Conservation (phyloP, 2,113 vertebrate species). For the Catagonus wagneri region DNA sequence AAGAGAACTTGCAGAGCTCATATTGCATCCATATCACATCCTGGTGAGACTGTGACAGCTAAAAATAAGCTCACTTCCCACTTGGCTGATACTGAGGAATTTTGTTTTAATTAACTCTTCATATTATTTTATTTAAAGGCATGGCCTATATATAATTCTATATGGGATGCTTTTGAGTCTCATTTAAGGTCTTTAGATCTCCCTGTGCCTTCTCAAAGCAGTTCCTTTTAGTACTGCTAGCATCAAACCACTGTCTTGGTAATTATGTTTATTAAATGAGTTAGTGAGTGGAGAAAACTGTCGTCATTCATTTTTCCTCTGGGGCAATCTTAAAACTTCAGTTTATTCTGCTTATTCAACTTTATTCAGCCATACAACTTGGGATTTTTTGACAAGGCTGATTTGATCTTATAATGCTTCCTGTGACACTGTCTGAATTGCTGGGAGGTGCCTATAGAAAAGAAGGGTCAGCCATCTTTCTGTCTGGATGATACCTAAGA, state of each 20-base stretch:
- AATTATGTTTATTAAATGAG: constrained; percentile 74
- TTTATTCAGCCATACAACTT: constrained; percentile 26
- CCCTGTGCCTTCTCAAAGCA: constrained; percentile 51
- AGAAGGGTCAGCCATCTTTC: not conserved
- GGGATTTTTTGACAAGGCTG: not conserved
- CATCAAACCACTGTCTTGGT: not conserved
- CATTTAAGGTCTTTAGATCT: constrained; percentile 38
- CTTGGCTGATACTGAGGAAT: not conserved
- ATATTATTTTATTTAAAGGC: constrained; percentile 64
- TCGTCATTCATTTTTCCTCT: constrained; percentile 12
- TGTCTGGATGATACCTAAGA: constrained; percentile 47
- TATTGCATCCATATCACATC: not conserved
- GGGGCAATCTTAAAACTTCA: not conserved
- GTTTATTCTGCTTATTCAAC: constrained; percentile 58
- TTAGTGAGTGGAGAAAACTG: constrained; percentile 40
- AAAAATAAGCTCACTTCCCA: constrained; percentile 45
- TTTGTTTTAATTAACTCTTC: constrained; percentile 33
- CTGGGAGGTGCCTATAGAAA: not conserved
- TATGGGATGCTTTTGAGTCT: constrained; percentile 13
- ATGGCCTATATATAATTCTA: constrained; percentile 9
- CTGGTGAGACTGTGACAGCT: not conserved
- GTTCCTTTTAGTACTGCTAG: constrained; percentile 52
- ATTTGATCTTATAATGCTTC: constrained; percentile 27
- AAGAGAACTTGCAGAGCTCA: not conserved
- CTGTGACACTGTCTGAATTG: not conserved